phyloP scores from a whole-genome alignment of 2,797 vertebrate genomes.

The Heteromormyrus szaboi region DNA sequence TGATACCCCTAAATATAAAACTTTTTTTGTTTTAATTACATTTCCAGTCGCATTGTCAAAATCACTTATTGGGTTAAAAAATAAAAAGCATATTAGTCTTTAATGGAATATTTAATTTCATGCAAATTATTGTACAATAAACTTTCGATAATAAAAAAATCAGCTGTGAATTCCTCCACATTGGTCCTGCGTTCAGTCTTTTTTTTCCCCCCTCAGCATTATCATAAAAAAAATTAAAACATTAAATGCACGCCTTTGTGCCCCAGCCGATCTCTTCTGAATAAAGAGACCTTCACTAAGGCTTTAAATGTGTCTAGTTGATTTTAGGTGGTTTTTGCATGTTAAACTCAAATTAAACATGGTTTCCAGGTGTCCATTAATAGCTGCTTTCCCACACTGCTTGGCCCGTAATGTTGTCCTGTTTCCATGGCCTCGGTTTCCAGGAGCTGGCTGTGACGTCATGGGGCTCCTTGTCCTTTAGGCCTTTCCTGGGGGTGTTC shows the following conservation, averaged over 20 bases:
- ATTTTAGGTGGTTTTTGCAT: neutral
- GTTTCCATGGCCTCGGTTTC: neutral
- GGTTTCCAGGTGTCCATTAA: neutral
- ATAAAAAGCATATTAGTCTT: neutral
- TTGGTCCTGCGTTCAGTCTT: constrained; percentile 7
- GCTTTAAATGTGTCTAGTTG: neutral
- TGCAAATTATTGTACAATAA: constrained; percentile 4
- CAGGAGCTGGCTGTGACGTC: neutral
- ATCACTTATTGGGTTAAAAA: neutral
- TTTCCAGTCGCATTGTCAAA: neutral
- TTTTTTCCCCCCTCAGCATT: neutral
- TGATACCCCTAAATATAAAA: neutral
- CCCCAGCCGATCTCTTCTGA: neutral
- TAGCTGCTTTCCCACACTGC: neutral
- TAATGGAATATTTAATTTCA: constrained; percentile 8
- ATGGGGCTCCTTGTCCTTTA: neutral
- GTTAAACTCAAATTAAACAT: neutral
- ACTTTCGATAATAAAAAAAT: constrained; percentile 8
- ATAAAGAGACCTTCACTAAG: neutral
- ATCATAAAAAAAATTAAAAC: neutral
- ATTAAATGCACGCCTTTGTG: neutral
- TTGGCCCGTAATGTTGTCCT: neutral
- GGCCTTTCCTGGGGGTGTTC: neutral
- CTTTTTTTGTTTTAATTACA: neutral
- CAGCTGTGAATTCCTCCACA: constrained; percentile 6